A percentile compares a stretch with the other conserved stretches of the same genome.
Conservation (phyloP, 2,113 vertebrate species). For the Nannospalax galili region DNA sequence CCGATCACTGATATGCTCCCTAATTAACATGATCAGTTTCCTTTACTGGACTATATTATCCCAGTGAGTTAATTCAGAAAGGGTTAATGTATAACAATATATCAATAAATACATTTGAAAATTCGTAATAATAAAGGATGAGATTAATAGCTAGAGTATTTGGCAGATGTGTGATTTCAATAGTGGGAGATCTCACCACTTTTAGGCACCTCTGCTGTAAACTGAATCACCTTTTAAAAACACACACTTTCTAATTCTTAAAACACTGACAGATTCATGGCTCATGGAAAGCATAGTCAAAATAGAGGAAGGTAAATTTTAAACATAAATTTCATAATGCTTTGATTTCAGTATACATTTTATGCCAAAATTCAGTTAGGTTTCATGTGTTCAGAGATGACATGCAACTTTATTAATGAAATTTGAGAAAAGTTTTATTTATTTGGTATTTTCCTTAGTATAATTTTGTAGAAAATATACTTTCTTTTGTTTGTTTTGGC, state of each 20-base stretch:
- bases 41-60: not conserved
- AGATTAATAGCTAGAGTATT: not conserved
- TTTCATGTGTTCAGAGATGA: not conserved
- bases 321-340: not conserved
- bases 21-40: not conserved
- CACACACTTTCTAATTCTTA: not conserved
- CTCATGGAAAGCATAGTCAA: not conserved
- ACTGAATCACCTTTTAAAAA: not conserved
- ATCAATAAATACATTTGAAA: not conserved
- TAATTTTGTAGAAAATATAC: not conserved
- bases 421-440: not conserved
- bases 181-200: not conserved
- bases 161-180: not conserved
- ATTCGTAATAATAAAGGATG: not conserved
- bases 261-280: not conserved
- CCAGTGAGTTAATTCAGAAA: not conserved
- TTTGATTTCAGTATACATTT: not conserved
- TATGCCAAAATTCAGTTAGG: not conserved
- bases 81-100: not conserved
- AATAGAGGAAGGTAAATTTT: not conserved
- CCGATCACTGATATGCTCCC: not conserved
- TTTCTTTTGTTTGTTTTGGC: not conserved
- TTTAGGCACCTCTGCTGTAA: not conserved
- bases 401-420: not conserved
- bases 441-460: not conserved